phyloP scores from a whole-genome alignment of 2,113 vertebrate species.

The Neogobius melanostomus region DNA sequence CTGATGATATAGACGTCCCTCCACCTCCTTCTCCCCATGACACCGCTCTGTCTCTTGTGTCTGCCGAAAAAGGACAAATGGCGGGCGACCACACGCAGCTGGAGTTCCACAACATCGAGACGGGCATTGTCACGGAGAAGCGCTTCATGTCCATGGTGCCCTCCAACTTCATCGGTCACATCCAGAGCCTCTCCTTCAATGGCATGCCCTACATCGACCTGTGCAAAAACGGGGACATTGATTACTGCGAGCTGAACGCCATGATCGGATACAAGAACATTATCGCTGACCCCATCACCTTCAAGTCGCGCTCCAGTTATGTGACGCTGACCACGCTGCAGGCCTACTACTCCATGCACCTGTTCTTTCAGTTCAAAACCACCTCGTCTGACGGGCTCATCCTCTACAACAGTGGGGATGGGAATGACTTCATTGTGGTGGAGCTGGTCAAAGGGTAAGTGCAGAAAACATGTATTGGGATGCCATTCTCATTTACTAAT shows the following conservation, averaged over 20 bases:
- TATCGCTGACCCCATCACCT: slow-evolving; percentile 96
- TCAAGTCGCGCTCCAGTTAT: slow-evolving; percentile 97
- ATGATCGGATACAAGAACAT: slow-evolving; percentile 98
- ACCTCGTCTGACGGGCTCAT: slow-evolving; percentile 96
- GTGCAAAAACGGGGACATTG: slow-evolving; percentile 98
- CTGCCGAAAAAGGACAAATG: slow-evolving; percentile 87
- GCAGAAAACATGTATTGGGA: neutral
- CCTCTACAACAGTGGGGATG: slow-evolving; percentile 96
- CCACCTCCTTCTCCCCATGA: slow-evolving; percentile 18
- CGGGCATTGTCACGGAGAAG: slow-evolving; percentile 96
- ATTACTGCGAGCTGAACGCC: slow-evolving; percentile 97
- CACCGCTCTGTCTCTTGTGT: slow-evolving; percentile 14
- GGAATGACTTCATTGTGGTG: slow-evolving; percentile 98
- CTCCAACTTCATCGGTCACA: slow-evolving; percentile 97
- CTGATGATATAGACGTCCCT: too few relatives aligned
- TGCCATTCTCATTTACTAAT: too few relatives aligned
- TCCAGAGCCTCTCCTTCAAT: slow-evolving; percentile 96
- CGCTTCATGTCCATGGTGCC: slow-evolving; percentile 90
- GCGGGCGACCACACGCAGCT: slow-evolving; percentile 95
- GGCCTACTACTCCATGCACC: slow-evolving; percentile 99
- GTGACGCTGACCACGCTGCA: slow-evolving; percentile 91
- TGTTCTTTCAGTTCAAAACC: slow-evolving; percentile 99
- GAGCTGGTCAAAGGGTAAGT: slow-evolving; percentile 98
- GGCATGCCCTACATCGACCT: slow-evolving; percentile 99
- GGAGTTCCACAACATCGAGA: slow-evolving; percentile 99